Evolutionary conservation across 2,113 vertebrate genomes (phyloP).

Genomic region (Perca schrenkii): DNA sequence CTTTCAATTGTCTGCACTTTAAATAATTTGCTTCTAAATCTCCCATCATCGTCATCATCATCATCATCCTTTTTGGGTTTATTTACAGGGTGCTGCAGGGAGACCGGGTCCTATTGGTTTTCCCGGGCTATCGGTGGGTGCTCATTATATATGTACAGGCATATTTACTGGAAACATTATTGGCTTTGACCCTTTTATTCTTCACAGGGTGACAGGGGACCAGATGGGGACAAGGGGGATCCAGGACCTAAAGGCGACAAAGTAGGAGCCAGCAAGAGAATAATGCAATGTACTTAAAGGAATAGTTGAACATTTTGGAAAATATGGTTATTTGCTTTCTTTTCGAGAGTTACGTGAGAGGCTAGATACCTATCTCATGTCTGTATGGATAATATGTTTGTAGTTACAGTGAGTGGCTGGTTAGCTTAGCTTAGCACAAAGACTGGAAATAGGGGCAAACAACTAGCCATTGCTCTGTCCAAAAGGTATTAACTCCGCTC

Average conservation of each 20-base stretch:
- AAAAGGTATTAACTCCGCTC: not conserved
- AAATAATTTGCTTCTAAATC: not conserved
- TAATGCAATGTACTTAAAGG: not conserved
- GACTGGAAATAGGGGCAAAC: no score
- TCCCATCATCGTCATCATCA: not conserved
- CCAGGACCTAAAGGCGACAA: conserved; percentile 86
- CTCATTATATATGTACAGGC: not conserved
- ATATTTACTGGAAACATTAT: not conserved
- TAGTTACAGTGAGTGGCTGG: not conserved
- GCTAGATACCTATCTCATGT: no score
- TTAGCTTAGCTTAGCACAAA: not conserved
- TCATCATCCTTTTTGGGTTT: not conserved
- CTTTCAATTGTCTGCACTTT: not conserved
- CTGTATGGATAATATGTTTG: not conserved
- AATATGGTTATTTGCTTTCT: not conserved
- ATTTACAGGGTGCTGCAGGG: conserved; percentile 84
- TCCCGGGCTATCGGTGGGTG: conserved; percentile 82
- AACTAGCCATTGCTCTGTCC: not conserved
- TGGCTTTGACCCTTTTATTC: not conserved
- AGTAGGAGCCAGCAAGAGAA: conserved; percentile 74
- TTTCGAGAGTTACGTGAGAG: not conserved
- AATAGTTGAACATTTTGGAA: not conserved
- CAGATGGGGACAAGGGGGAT: conserved; percentile 86
- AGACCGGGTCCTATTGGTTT: conserved; percentile 81
- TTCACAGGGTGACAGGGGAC: conserved; percentile 84